These are phyloP conservation scores for Natator depressus DNA, from an alignment of 2,113 vertebrate species.

Conservation along the genomic window DNA sequence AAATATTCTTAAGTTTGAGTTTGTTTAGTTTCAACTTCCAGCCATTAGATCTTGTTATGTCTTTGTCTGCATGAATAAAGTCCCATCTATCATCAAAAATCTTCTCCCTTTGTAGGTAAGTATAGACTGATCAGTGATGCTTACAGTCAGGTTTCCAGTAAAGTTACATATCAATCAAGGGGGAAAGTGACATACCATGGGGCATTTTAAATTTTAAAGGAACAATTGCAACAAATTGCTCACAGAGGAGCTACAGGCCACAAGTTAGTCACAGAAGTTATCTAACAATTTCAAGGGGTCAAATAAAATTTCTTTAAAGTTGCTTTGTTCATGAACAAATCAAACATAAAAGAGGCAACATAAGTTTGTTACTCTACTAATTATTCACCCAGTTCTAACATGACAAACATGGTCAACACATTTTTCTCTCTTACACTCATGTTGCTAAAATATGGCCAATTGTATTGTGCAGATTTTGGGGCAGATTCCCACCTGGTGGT, in stretches of 20 bases:
- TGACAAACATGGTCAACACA: not conserved
- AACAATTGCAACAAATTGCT: not conserved
- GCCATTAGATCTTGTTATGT: not conserved
- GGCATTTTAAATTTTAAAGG: not conserved
- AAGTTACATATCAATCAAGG: not conserved
- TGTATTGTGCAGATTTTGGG: not conserved
- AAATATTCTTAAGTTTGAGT: not conserved
- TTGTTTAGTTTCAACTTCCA: not conserved
- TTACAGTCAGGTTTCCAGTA: not conserved
- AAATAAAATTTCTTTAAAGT: not conserved
- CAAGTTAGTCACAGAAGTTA: not conserved
- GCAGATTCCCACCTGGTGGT: not conserved
- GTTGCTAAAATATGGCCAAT: not conserved
- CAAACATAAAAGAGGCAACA: not conserved
- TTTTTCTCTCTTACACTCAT: not conserved
- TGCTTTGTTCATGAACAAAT: not conserved
- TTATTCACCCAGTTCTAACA: not conserved
- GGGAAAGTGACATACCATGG: rapidly evolving
- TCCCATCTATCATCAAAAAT: not conserved
- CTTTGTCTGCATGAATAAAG: not conserved
- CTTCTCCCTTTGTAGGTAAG: not conserved
- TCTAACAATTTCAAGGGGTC: not conserved
- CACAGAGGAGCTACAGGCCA: not conserved
- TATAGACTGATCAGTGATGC: not conserved
- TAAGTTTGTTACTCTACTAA: not conserved